These are phyloP conservation scores for Pelodytes ibericus DNA, from an alignment of 2,797 vertebrate species.

Conservation along the genomic window DNA sequence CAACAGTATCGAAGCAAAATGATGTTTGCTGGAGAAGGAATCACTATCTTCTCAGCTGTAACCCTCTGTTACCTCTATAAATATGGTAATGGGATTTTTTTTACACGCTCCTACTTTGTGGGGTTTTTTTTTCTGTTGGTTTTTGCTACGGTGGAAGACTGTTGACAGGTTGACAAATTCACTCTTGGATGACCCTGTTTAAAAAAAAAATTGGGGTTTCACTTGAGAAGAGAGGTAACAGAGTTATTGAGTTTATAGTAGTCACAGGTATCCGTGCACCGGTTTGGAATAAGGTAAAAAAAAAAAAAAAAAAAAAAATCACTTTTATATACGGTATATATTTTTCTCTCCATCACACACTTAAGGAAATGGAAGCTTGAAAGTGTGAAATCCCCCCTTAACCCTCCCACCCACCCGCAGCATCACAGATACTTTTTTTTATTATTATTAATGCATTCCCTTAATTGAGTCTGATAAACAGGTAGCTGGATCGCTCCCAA, in stretches of 20 bases:
- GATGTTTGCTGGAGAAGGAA: background rate
- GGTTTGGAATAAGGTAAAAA: too few species aligned
- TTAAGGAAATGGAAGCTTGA: background rate
- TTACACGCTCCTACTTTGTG: too few species aligned
- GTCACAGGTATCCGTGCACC: background rate
- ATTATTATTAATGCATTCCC: background rate
- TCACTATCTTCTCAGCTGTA: background rate
- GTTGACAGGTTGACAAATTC: background rate
- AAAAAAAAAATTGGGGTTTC: background rate
- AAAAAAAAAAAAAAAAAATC: background rate
- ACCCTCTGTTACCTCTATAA: background rate
- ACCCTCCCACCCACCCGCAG: too few species aligned
- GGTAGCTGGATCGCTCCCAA: background rate
- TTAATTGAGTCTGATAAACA: background rate
- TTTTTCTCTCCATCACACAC: background rate
- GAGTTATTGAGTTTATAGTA: background rate
- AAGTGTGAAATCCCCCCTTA: background rate
- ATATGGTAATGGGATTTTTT: constrained; percentile 25
- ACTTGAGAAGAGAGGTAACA: background rate
- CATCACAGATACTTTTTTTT: background rate
- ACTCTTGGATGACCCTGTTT: background rate
- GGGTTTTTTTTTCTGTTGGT: background rate
- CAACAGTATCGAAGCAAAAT: background rate
- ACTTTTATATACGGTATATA: too few species aligned
- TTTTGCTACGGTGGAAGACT: background rate